A percentile compares a stretch with the other conserved stretches of the same genome.
These are phyloP conservation scores for Anniella stebbinsi DNA, from an alignment of 2,797 vertebrate genomes.

Conservation along the genomic window DNA sequence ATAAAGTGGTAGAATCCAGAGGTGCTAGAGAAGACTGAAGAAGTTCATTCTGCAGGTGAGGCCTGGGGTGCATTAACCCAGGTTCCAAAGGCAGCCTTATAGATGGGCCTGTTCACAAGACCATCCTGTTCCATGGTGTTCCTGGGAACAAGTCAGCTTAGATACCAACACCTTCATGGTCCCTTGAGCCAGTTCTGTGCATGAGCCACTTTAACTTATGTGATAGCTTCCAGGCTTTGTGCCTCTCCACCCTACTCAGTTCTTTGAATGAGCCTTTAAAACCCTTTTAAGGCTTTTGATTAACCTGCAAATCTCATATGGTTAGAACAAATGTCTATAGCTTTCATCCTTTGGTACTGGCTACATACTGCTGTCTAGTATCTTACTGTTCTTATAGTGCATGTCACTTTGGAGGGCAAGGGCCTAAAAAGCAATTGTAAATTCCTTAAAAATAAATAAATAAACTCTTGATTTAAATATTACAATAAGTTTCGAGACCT, in stretches of 20 bases:
- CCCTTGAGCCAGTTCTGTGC: too few species aligned
- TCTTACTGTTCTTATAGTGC: background rate
- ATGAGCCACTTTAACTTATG: background rate
- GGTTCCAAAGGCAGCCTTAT: background rate
- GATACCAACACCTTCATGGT: background rate
- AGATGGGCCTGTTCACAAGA: background rate
- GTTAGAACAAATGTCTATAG: background rate
- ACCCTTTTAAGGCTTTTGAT: background rate
- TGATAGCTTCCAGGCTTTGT: background rate
- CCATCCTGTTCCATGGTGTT: background rate
- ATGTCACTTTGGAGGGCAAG: background rate
- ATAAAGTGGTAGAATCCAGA: background rate
- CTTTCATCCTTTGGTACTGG: background rate
- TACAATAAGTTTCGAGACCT: background rate
- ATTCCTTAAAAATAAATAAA: background rate
- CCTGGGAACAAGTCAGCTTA: background rate
- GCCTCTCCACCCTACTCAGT: background rate
- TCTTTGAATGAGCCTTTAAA: background rate
- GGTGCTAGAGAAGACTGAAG: fast-evolving
- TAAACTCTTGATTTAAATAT: background rate
- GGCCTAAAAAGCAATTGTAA: background rate
- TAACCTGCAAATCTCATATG: background rate
- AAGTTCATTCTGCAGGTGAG: background rate
- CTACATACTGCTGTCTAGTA: background rate
- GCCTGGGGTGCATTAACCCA: too few species aligned